Base-by-base conservation (phyloP, 2,113 vertebrate species). In the Callospermophilus lateralis region DNA sequence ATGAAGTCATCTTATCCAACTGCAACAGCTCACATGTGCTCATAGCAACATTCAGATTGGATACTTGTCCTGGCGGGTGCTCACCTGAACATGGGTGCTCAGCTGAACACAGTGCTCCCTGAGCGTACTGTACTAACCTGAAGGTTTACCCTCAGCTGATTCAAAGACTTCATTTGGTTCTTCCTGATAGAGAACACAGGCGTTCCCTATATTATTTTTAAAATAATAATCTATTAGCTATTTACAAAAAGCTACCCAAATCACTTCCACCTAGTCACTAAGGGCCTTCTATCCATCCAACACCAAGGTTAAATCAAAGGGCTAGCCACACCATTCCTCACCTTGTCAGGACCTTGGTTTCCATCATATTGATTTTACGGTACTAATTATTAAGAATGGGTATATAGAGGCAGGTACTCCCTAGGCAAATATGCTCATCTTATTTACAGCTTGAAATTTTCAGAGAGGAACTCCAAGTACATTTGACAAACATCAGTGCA, bases 401-500 rank as follows among this genome's bases (percentile, higher is more conserved):
- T 45, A 2, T 19, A 3, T 0, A 42, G 76, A 91, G 55, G 72
- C 74, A 28, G 84, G 92, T 22, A 17, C 63, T 95, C 55, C 84
- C 3, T 32, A 53, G 58, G 88, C 72, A 94, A 90, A 95, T 30
- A 51, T 1, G 17, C 51, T 26, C 22, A 8, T 80, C 55, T 92
- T 95, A 92, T 87, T 96, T 96, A 92, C 76, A 79, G 10, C 92
- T 70, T 81, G 42, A 37, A 80, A 96, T 92, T 91, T 94, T 20
- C n/a, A 67, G 87, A 84, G 87, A 80, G 91, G 76, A 67, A 3
- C 51, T 92, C 51, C 8, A 22, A 67, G 34, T 39, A 12, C 48
- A 24, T 61, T 61, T 92, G 88, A 96, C 34, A 34, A 88, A 90
- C 45, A 78, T 26, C 78, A 76, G 1, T 19, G 45, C 8, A 28